Conservation (phyloP, 2,113 vertebrate genomes). For the Plecotus auritus region DNA sequence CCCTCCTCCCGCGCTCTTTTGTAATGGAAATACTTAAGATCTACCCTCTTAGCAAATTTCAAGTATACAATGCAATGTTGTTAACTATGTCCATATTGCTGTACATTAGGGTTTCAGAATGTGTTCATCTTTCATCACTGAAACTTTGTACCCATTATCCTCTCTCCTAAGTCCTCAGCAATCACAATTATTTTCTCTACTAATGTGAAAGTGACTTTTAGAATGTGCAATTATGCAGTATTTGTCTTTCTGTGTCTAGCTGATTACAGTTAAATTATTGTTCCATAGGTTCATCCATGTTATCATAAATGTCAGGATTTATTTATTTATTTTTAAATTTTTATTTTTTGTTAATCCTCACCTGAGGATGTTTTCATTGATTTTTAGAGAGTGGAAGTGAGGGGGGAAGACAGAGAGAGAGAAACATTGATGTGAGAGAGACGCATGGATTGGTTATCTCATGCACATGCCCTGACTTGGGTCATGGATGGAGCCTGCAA, state of each 20-base stretch:
- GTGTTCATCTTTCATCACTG: neutral
- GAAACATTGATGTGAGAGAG: too few relatives aligned
- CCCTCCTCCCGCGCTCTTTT: neutral
- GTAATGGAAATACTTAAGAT: neutral
- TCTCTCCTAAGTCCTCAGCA: neutral
- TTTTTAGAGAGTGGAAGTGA: too few relatives aligned
- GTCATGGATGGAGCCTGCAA: too few relatives aligned
- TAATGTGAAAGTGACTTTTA: neutral
- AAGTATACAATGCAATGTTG: neutral
- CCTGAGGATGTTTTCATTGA: too few relatives aligned
- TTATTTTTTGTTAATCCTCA: too few relatives aligned
- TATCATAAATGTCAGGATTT: neutral
- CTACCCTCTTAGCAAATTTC: neutral
- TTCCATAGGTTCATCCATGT: neutral
- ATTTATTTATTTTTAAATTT: too few relatives aligned
- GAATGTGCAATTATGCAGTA: neutral
- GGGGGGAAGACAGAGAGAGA: too few relatives aligned
- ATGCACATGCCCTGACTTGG: too few relatives aligned
- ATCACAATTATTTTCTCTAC: neutral
- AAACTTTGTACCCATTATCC: neutral
- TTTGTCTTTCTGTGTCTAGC: neutral
- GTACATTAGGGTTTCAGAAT: neutral
- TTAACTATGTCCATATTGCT: neutral
- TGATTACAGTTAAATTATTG: neutral
- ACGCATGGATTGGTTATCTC: too few relatives aligned